Base-by-base conservation (phyloP, 2,113 vertebrate species). In the Heterochromis multidens region DNA sequence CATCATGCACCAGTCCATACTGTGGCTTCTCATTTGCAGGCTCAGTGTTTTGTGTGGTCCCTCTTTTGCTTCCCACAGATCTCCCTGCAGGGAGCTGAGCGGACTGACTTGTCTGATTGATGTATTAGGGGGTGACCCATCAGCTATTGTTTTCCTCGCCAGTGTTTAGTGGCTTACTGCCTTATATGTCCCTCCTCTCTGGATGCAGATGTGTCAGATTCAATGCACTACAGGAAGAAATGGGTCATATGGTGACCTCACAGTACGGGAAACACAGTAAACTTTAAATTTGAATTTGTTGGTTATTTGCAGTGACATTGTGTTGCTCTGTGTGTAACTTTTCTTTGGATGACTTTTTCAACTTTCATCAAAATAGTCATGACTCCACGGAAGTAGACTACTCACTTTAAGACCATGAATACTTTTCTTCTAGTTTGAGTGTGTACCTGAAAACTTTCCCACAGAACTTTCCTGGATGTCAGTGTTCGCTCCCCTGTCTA, bases 391-490 rank as follows among this genome's bases (percentile, higher is more conserved):
- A 85, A 86, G 87, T 59, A 40, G 76, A 82, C 56, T 72, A 70
- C 54, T 91, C 87, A 89, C 89, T 89, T 91, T 84, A 90, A 91
- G 77, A 80, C 87, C 62, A 86, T 72, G 88, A 91, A 87, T 85
- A 87, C 84, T 91, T 93, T 87, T 89, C 82, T 59, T 80, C 80
- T 85, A 91, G 88, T 94, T 88, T 83, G 74, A 90, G 86, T 92
- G 54, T 91, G 85, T 87, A 85, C 89, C 82, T 89, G 82, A 84
- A 94, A 94, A 91, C 89, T 94, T 94, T 84, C 86, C 87, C 85
- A 92, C 84, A 89, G 79, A 94, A 94, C 89, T 94, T 93, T 91
- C 85, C 85, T 82, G 90, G 72, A 92, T 93, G 89, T 93, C 94
- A 92, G 87, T 92, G 85, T 87, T 92, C 83, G 5, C 91, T 90